Evolutionary conservation across 1,140 invertebrate species (phyloP).

Genomic region (Pseudobourletiella spinata): DNA sequence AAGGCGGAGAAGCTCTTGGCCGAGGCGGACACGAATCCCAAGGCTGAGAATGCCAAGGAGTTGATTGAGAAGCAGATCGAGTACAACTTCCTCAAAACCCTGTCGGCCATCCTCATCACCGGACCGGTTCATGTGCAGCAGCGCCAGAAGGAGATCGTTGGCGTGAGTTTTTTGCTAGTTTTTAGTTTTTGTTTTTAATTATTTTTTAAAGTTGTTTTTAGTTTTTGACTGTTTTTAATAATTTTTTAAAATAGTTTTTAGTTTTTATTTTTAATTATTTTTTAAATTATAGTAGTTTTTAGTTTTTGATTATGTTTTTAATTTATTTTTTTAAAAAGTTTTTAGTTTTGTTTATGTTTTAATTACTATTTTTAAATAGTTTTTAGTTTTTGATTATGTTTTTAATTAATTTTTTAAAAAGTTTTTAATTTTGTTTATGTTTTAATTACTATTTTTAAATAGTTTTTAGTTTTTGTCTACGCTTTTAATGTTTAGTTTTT

Average conservation of each 20-base stretch:
- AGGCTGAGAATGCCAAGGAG: constrained; percentile 26
- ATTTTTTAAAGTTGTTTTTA: too few species aligned
- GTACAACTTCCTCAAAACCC: constrained; percentile 32
- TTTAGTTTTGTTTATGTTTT: too few species aligned
- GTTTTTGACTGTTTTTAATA: too few species aligned
- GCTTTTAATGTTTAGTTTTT: neutral
- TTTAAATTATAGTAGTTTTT: neutral
- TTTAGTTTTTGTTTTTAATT: neutral
- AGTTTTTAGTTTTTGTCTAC: too few species aligned
- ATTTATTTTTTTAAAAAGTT: too few species aligned
- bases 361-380: too few species aligned
- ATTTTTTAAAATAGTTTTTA: too few species aligned
- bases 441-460: too few species aligned
- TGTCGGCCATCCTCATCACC: constrained; percentile 27
- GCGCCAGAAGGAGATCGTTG: constrained; percentile 29
- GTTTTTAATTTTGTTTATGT: too few species aligned
- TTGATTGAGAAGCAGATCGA: constrained; percentile 24
- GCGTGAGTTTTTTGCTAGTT: constrained; percentile 2
- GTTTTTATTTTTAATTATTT: too few species aligned
- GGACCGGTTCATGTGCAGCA: constrained; percentile 26
- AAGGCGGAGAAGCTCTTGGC: constrained; percentile 30
- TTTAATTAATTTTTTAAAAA: too few species aligned
- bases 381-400: too few species aligned
- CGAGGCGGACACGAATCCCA: constrained; percentile 14
- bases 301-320: neutral